Evolutionary conservation across 2,797 vertebrate species (phyloP).

Genomic region (Oryzias sinensis): DNA sequence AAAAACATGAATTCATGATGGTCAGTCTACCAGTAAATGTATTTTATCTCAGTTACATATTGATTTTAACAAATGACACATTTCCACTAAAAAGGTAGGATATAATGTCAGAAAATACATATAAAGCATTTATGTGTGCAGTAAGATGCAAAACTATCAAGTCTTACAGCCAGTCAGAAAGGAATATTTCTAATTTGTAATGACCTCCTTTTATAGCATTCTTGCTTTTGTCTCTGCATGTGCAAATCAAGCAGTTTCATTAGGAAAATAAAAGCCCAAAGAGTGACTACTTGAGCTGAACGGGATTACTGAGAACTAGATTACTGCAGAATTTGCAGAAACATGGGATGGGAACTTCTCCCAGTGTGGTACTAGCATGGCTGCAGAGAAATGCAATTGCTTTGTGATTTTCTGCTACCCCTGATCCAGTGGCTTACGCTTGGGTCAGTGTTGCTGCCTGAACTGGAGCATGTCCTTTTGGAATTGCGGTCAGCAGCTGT

Average conservation of each 20-base stretch:
- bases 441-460: slow-evolving; percentile 58
- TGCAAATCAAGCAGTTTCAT: slow-evolving; percentile 25
- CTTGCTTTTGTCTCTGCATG: neutral
- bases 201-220: too few species aligned
- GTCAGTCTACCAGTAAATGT: slow-evolving; percentile 21
- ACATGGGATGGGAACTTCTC: slow-evolving; percentile 25
- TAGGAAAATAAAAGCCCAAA: slow-evolving; percentile 15
- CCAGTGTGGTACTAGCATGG: slow-evolving; percentile 21
- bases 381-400: slow-evolving; percentile 29
- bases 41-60: slow-evolving; percentile 28
- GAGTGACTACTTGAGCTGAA: slow-evolving; percentile 23
- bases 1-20: slow-evolving; percentile 35
- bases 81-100: too few species aligned
- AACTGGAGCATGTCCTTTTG: slow-evolving; percentile 71
- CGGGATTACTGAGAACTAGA: slow-evolving; percentile 35
- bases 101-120: too few species aligned
- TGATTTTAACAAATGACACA: slow-evolving; percentile 12
- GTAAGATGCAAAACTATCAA: too few species aligned
- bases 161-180: too few species aligned
- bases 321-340: slow-evolving; percentile 35
- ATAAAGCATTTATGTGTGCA: too few species aligned
- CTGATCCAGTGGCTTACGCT: slow-evolving; percentile 67
- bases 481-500: slow-evolving; percentile 79
- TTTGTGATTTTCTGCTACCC: slow-evolving; percentile 49
- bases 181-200: too few species aligned